These are phyloP conservation scores for Caenorhabditis macrosperma DNA, from an alignment of 2,888 invertebrate species.

Conservation along the genomic window DNA sequence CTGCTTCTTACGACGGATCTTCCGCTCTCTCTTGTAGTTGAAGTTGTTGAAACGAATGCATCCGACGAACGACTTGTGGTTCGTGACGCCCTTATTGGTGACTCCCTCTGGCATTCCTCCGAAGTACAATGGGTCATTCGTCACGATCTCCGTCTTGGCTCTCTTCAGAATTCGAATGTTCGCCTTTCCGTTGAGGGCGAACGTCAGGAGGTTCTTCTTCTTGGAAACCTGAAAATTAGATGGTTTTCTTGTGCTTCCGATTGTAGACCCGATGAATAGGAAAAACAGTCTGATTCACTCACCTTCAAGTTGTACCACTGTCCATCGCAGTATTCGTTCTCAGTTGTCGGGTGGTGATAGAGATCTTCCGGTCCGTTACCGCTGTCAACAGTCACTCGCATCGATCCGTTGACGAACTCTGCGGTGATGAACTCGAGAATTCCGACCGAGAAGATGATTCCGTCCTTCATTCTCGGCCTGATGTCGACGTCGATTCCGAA, in stretches of 20 bases:
- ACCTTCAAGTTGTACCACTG: slow-evolving; percentile 90
- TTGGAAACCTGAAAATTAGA: slow-evolving; percentile 85
- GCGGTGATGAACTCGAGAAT: slow-evolving; percentile 87
- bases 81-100: slow-evolving; percentile 66
- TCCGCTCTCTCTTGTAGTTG: slow-evolving; percentile 68
- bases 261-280: no score
- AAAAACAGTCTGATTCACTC: no score
- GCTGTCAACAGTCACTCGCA: slow-evolving; percentile 73
- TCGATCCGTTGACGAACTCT: slow-evolving; percentile 85
- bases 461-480: slow-evolving; percentile 75
- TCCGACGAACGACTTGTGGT: slow-evolving; percentile 74
- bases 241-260: slow-evolving; percentile 6
- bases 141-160: slow-evolving; percentile 85
- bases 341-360: slow-evolving; percentile 57
- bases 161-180: slow-evolving; percentile 85
- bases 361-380: slow-evolving; percentile 86
- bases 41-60: slow-evolving; percentile 75
- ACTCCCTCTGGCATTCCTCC: slow-evolving; percentile 83
- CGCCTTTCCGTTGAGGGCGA: slow-evolving; percentile 89
- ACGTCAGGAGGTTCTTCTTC: slow-evolving; percentile 90
- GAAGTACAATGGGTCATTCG: slow-evolving; percentile 90
- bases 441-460: slow-evolving; percentile 78
- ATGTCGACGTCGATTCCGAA: slow-evolving; percentile 78
- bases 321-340: slow-evolving; percentile 89
- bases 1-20: slow-evolving; percentile 60